Evolutionary conservation across 2,797 vertebrate genomes (phyloP).

Genomic region (Atherinosoma microstoma): DNA sequence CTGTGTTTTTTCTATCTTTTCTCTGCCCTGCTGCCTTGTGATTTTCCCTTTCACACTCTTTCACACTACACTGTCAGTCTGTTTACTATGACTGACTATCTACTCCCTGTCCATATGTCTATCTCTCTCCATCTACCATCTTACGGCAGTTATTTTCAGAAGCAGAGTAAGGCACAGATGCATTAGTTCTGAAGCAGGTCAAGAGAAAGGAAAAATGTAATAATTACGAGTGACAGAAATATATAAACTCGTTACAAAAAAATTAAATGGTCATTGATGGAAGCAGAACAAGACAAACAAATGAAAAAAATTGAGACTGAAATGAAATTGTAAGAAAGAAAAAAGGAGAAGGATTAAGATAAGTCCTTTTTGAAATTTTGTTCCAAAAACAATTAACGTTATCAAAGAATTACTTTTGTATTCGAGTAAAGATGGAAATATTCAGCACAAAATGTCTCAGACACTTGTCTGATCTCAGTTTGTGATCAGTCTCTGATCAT

Average conservation of each 20-base stretch:
- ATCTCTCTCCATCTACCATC: slow-evolving; percentile 24
- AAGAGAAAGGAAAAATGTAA: neutral
- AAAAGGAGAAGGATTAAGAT: neutral
- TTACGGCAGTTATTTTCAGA: slow-evolving; percentile 49
- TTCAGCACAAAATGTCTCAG: neutral
- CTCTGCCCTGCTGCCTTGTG: slow-evolving; percentile 4
- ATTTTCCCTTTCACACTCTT: slow-evolving; percentile 32
- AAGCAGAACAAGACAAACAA: no score
- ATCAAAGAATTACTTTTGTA: neutral
- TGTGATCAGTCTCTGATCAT: neutral
- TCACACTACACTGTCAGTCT: slow-evolving; percentile 22
- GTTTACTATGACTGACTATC: slow-evolving; percentile 38
- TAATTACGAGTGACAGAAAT: neutral
- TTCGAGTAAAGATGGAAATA: slow-evolving; percentile 3
- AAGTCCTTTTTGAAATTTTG: neutral
- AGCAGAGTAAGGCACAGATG: slow-evolving; percentile 30
- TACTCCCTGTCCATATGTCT: slow-evolving; percentile 25
- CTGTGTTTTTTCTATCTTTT: neutral
- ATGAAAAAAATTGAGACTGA: no score
- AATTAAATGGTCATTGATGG: no score
- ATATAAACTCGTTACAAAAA: no score
- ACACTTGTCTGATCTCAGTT: neutral
- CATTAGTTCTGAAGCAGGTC: slow-evolving; percentile 33
- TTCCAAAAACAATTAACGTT: slow-evolving; percentile 13
- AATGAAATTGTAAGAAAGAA: neutral